A percentile compares a stretch with the other conserved stretches of the same genome.
phyloP scores from a whole-genome alignment of 2,113 vertebrate genomes.

The Dicrurus megarhynchus region DNA sequence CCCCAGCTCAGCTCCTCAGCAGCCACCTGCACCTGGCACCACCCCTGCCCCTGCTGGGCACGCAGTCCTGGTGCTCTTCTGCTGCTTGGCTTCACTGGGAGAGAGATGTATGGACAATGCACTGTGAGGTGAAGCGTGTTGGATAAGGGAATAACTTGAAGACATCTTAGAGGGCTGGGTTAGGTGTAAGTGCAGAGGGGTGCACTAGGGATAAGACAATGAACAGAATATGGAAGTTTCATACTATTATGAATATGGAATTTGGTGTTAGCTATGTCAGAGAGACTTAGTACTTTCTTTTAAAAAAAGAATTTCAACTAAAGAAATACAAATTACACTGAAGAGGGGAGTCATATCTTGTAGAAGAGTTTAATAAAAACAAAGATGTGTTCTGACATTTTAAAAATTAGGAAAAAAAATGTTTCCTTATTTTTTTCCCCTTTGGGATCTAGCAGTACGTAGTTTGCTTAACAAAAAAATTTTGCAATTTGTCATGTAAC shows the following conservation, averaged over 20 bases:
- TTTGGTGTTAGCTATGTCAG: not conserved
- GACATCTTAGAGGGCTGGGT: not conserved
- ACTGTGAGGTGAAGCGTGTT: not conserved
- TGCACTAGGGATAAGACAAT: not conserved
- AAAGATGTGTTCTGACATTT: not conserved
- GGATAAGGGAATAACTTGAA: not conserved
- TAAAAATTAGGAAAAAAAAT: not conserved
- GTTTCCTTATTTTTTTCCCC: accelerated
- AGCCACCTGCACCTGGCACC: not conserved
- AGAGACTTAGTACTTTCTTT: not conserved
- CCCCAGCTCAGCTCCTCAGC: not conserved
- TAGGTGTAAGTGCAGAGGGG: not conserved
- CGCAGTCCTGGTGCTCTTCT: accelerated
- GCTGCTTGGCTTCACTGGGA: not conserved
- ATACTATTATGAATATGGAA: not conserved
- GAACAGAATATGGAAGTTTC: not conserved
- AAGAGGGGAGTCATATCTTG: not conserved
- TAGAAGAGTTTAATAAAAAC: not conserved
- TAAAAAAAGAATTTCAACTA: not conserved
- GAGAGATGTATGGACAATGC: not conserved
- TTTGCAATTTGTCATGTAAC: not conserved
- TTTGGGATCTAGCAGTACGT: accelerated
- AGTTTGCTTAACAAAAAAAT: not conserved
- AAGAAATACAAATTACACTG: not conserved
- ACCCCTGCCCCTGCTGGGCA: not conserved